These are phyloP conservation scores for Pangasius larnaudii DNA, from an alignment of 2,797 vertebrate genomes.

Conservation along the genomic window DNA sequence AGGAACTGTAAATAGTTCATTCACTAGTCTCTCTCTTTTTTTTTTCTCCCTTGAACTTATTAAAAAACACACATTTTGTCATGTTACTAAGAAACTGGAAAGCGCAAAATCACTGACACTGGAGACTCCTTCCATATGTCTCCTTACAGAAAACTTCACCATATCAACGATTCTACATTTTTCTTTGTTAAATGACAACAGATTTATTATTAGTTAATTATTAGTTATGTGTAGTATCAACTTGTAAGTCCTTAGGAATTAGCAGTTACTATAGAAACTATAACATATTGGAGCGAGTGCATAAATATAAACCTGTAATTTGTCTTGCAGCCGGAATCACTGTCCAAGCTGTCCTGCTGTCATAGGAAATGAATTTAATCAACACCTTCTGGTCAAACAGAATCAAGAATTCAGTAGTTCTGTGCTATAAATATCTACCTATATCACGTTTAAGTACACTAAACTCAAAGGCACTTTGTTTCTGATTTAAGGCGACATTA, in stretches of 20 bases:
- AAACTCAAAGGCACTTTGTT: not conserved
- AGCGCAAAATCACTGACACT: not conserved
- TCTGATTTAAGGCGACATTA: not conserved
- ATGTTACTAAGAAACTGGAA: not conserved
- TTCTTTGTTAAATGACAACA: not conserved
- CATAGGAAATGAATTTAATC: not conserved
- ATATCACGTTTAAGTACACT: not conserved
- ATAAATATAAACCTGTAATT: not conserved
- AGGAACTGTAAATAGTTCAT: not conserved
- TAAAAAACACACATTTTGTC: not conserved
- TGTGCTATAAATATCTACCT: no score
- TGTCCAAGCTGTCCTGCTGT: not conserved
- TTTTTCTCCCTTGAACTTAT: not conserved
- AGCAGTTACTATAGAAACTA: not conserved
- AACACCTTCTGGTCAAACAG: not conserved
- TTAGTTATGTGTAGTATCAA: not conserved
- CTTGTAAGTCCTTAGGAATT: not conserved
- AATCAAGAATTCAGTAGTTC: not conserved
- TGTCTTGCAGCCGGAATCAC: no score
- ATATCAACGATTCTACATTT: not conserved
- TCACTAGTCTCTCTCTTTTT: not conserved
- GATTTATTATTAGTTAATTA: not conserved
- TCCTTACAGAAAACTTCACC: not conserved
- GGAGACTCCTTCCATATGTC: not conserved
- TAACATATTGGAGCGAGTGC: not conserved